Evolutionary conservation across 1,140 invertebrate species (phyloP), one percentile per base, ranked within the genome.

Genomic region (Belonocnema kinseyi): DNA sequence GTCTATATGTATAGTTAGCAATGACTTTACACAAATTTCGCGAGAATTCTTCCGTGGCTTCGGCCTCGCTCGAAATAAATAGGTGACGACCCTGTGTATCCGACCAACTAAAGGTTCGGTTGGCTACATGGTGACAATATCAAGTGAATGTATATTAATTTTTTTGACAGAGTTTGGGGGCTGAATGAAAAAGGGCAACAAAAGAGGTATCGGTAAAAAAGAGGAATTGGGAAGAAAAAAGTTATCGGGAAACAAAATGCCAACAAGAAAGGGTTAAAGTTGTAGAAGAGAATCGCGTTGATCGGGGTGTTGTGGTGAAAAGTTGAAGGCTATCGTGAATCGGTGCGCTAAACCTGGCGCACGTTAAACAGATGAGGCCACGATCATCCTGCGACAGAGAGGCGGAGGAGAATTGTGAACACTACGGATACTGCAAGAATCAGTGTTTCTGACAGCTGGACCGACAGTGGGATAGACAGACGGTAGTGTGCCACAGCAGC

Each of bases 401-500:
- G 86, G 85, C 83, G 87, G 87, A 89, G 89, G 87, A 86, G 86
- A 88, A 88, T 87, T 85, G 85, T 83, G 83, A 85, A 78, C 79
- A 80, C 78, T 83, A 81, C 75, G 81, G 76, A 84, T 83, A 82
- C 79, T 83, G 79, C 73, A 78, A 85, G 80, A 83, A 79, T 85
- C 82, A 83, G 84, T 85, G 81, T 74, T 88, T 90, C 86, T 90
- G 89, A 91, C 88, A 86, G 86, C 83, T 84, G 85, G 86, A 88
- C 85, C 79, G 81, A 80, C 81, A 77, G 75, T 75, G 71, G 78
- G 72, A 87, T 86, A 84, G 84, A 88, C 84, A 80, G 86, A 89
- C 86, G 83, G 83, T 90, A 88, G 88, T 89, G 88, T 89, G 89
- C 86, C 85, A 89, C 87, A 90, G 88, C 88, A 86, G 87, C 87